phyloP scores from a whole-genome alignment of 2,113 vertebrate genomes.

The Sceloporus undulatus region DNA sequence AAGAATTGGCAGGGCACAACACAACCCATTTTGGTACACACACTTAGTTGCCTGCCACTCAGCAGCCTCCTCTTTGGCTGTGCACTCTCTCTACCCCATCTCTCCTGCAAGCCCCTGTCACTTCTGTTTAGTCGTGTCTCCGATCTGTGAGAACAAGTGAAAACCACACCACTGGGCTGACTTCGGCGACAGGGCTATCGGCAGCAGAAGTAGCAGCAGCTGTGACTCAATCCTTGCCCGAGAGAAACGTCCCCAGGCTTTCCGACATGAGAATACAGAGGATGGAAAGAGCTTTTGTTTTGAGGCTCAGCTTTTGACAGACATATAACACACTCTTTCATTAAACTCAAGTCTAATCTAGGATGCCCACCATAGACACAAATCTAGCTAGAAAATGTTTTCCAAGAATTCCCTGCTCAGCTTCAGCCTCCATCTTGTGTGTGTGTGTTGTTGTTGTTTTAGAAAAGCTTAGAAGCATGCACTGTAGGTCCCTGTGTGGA shows the following conservation, averaged over 20 bases:
- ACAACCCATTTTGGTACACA: neutral
- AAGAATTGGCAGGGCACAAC: neutral
- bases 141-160: slow-evolving; percentile 30
- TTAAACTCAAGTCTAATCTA: neutral
- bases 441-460: neutral
- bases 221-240: neutral
- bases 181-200: slow-evolving; percentile 3
- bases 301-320: neutral
- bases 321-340: slow-evolving; percentile 11
- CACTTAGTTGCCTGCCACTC: neutral
- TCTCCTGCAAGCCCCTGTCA: slow-evolving; percentile 40
- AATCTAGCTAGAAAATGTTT: neutral
- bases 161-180: slow-evolving; percentile 23
- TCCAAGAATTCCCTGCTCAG: neutral
- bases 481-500: slow-evolving; percentile 1
- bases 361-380: neutral
- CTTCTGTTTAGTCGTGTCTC: slow-evolving; percentile 38
- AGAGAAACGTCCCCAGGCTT: slow-evolving; percentile 15
- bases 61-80: slow-evolving; percentile 23
- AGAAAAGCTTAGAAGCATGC: neutral
- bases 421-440: neutral
- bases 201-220: slow-evolving; percentile 38
- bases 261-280: neutral
- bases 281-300: slow-evolving; percentile 16
- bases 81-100: slow-evolving; percentile 8